Evolutionary conservation across 2,113 vertebrate genomes (phyloP), one percentile per base, ranked within the genome.

Genomic region (Alosa alosa): DNA sequence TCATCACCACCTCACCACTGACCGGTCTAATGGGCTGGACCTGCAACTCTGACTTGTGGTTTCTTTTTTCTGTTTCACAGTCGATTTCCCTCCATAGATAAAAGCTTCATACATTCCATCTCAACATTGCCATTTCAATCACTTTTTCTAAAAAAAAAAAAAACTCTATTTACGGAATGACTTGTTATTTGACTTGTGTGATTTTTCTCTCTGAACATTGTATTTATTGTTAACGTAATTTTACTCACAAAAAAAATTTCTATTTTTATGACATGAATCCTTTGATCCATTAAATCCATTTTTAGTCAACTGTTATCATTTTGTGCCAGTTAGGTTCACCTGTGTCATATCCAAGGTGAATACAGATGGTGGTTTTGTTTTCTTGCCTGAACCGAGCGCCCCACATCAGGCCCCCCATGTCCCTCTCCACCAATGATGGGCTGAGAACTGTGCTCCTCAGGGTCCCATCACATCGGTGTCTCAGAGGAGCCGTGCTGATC

Each of bases 81-180:
- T 20, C 4, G 82, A 52, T 20, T 39, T 86, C 36, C 31, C 50
- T 85, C 78, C 78, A 52, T 36, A 78, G 72, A 41, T 78, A 78
- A 36, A 10, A 39, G 72, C 90, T 93, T 91, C 89, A 90, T 91
- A 94, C 95, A 95, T 96, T 95, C 95, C 95, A 94, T 93, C 85
- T 89, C 82, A 90, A 89, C 84, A 88, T 85, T 87, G 86, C 87
- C 86, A 90, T 91, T 89, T 91, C 81, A 86, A 68, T 91, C 86
- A 83, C 88, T 89, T 91, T 91, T 82, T 86, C 15, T 86, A 83
- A 85, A 82, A 55, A 15, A 9, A 72, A 72, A 72, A 64, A 64
- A 31, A 72, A 44, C 1, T n/a, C n/a, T 39, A 78, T 39, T 39
- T 88, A 85, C 89, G 87, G n/a, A 84, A 36, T 87, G 81, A 72